Evolutionary conservation across 2,888 invertebrate genomes (phyloP).

Genomic region (Pristionchus fissidentatus): DNA sequence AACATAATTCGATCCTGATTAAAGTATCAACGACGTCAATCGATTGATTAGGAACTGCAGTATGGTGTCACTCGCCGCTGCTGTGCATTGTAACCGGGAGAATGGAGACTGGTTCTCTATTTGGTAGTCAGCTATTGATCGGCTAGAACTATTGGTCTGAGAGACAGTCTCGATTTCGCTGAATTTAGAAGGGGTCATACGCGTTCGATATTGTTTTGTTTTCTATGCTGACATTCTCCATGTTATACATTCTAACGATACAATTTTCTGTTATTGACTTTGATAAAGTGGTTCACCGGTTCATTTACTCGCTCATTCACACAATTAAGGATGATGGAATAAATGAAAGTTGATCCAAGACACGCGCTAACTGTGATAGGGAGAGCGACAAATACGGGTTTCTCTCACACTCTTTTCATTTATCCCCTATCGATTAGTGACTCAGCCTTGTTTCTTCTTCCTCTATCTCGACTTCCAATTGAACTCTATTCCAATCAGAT

Average conservation of each 20-base stretch:
- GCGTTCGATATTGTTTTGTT: background rate
- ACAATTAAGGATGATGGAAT: background rate
- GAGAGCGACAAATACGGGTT: conserved; percentile 35
- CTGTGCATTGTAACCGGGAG: background rate
- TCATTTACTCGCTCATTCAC: background rate
- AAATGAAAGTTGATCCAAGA: no score
- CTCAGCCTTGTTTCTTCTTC: conserved; percentile 12
- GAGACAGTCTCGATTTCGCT: conserved; percentile 35
- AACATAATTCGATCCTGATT: no score
- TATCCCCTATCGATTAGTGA: conserved; percentile 26
- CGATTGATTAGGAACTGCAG: background rate
- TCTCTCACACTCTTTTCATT: conserved; percentile 7
- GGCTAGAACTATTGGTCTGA: background rate
- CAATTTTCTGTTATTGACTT: background rate
- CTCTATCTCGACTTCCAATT: background rate
- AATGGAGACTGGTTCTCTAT: conserved; percentile 22
- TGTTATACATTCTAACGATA: background rate
- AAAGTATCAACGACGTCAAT: background rate
- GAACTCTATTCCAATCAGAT: background rate
- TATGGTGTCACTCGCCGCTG: background rate
- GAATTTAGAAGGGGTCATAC: conserved; percentile 28
- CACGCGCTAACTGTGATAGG: no score
- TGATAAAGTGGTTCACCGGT: background rate
- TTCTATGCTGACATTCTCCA: background rate
- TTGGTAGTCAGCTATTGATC: conserved; percentile 1